Evolutionary conservation across 1,140 invertebrate species (phyloP).

Genomic region (Drosophila baimaii): DNA sequence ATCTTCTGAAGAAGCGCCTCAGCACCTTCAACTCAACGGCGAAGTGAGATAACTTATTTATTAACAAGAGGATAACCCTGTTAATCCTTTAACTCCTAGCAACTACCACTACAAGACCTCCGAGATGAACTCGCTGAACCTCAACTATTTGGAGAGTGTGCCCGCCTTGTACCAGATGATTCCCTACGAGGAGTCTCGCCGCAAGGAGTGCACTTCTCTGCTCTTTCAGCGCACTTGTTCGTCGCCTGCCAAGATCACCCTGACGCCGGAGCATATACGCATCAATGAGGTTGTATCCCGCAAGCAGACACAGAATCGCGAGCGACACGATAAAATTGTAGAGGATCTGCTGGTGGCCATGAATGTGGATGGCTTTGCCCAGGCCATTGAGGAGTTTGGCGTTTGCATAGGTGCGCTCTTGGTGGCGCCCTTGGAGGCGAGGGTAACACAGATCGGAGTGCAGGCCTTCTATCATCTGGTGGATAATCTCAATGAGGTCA

Average conservation of each 20-base stretch:
- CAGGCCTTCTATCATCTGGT: slow-evolving; percentile 90
- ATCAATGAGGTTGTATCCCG: slow-evolving; percentile 69
- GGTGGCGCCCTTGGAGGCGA: slow-evolving; percentile 11
- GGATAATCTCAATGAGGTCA: slow-evolving; percentile 88
- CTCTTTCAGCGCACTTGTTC: slow-evolving; percentile 72
- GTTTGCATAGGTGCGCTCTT: slow-evolving; percentile 38
- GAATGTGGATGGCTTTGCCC: slow-evolving; percentile 71
- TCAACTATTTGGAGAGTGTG: slow-evolving; percentile 88
- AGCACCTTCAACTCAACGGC: slow-evolving; percentile 64
- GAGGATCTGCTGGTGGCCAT: slow-evolving; percentile 65
- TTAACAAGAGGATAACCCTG: too few relatives aligned
- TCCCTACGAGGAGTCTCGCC: slow-evolving; percentile 49
- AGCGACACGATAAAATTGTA: slow-evolving; percentile 69
- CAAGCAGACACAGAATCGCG: slow-evolving; percentile 76
- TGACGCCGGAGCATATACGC: slow-evolving; percentile 58
- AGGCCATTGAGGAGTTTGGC: slow-evolving; percentile 58
- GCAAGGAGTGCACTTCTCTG: slow-evolving; percentile 65
- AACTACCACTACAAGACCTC: slow-evolving; percentile 86
- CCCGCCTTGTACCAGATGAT: slow-evolving; percentile 88
- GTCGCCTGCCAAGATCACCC: slow-evolving; percentile 50
- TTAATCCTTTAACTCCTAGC: slow-evolving; percentile 28
- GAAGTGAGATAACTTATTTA: slow-evolving; percentile 58
- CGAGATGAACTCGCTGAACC: slow-evolving; percentile 89
- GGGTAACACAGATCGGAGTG: slow-evolving; percentile 85
- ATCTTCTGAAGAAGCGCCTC: slow-evolving; percentile 52